A percentile compares a stretch with the other conserved stretches of the same genome.
Conservation (phyloP, 1,140 invertebrate species). For the Drosophila cardini region DNA sequence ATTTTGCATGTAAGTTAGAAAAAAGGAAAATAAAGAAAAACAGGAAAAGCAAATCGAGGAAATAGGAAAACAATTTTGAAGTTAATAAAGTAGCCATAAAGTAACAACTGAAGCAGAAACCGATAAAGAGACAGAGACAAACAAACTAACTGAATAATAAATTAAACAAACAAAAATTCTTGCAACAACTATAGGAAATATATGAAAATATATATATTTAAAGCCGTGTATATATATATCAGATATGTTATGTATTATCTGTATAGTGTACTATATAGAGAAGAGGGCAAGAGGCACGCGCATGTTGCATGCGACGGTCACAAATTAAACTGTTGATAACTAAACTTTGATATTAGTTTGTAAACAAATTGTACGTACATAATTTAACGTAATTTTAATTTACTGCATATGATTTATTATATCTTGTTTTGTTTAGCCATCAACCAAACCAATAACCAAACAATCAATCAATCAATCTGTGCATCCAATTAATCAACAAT, state of each 20-base stretch:
- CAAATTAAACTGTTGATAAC: constrained; percentile 84
- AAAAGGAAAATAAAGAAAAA: constrained; percentile 49
- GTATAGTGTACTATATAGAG: constrained; percentile 41
- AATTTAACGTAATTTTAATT: constrained; percentile 69
- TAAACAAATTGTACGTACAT: constrained; percentile 69
- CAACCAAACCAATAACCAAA: constrained; percentile 24
- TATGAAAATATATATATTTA: constrained; percentile 38
- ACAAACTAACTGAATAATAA: constrained; percentile 17
- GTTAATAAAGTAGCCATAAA: constrained; percentile 44
- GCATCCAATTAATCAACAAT: constrained; percentile 8
- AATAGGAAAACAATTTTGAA: constrained; percentile 27
- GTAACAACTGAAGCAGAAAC: constrained; percentile 39
- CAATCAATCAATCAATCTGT: constrained; percentile 9
- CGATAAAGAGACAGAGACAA: constrained; percentile 17
- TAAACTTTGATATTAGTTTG: constrained; percentile 96
- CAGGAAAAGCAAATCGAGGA: constrained; percentile 23
- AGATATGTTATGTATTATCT: constrained; percentile 41
- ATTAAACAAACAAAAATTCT: constrained; percentile 7
- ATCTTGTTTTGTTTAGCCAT: constrained; percentile 41
- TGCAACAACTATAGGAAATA: constrained; percentile 42
- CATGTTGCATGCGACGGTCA: constrained; percentile 72
- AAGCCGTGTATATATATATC: constrained; percentile 12
- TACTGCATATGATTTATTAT: constrained; percentile 50
- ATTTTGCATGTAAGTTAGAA: constrained; percentile 67
- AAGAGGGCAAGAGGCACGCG: constrained; percentile 84